A percentile compares a stretch with the other conserved stretches of the same genome.
These are phyloP conservation scores for Arothron firmamentum DNA, from an alignment of 2,113 vertebrate species.

Conservation along the genomic window DNA sequence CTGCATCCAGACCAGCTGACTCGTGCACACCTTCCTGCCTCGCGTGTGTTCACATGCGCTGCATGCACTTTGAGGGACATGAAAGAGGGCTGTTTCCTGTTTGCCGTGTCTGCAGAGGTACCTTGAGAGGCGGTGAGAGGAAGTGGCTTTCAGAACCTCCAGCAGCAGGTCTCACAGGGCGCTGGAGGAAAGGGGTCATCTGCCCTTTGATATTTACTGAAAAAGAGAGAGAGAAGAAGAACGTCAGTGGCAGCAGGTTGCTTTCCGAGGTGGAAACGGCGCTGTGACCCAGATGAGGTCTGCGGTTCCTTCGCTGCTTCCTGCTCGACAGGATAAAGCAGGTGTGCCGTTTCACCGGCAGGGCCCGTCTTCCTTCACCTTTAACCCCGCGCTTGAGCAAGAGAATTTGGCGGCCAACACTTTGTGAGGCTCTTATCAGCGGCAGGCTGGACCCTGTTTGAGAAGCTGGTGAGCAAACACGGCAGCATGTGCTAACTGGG, in stretches of 20 bases:
- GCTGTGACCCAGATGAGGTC: constrained; percentile 12
- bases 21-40: constrained; percentile 24
- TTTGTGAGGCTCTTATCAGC: constrained; percentile 67
- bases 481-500: constrained; percentile 58
- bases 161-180: constrained; percentile 36
- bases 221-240: constrained; percentile 17
- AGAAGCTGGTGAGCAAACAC: constrained; percentile 69
- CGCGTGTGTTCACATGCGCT: constrained; percentile 21
- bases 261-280: constrained; percentile 53
- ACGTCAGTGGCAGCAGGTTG: constrained; percentile 48
- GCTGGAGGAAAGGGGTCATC: constrained; percentile 27
- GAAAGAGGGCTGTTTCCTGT: constrained; percentile 73
- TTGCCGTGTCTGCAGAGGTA: constrained; percentile 56
- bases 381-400: constrained; percentile 65
- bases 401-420: constrained; percentile 47
- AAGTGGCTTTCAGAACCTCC: constrained; percentile 70
- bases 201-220: constrained; percentile 33
- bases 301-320: constrained; percentile 26
- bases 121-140: constrained; percentile 62
- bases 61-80: constrained; percentile 48
- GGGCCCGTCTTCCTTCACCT: constrained; percentile 37
- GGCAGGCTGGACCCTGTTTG: constrained; percentile 64
- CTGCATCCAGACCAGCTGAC: constrained; percentile 36
- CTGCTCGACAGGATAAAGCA: constrained; percentile 34
- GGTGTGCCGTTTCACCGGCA: constrained; percentile 19